phyloP scores from a whole-genome alignment of 2,797 vertebrate species.

The Acanthurus leucopareius region DNA sequence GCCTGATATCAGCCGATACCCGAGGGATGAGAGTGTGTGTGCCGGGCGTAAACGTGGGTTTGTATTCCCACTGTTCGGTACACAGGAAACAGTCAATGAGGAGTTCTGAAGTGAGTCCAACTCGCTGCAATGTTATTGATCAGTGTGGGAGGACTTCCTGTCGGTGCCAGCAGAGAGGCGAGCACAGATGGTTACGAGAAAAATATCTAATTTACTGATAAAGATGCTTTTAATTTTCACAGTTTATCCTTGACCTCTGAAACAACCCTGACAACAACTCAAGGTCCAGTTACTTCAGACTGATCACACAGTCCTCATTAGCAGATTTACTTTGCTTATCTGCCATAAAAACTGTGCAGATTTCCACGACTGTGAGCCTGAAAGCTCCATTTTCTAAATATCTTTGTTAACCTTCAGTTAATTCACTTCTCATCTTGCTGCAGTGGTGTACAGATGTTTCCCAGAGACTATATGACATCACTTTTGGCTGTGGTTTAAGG shows the following conservation, averaged over 20 bases:
- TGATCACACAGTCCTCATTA: neutral
- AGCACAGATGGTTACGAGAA: neutral
- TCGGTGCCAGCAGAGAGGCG: neutral
- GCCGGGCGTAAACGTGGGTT: neutral
- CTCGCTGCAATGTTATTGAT: conserved; percentile 50
- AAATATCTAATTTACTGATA: neutral
- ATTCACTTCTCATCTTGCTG: no score
- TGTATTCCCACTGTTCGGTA: conserved; percentile 33
- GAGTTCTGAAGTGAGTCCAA: conserved; percentile 34
- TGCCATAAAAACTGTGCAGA: no score
- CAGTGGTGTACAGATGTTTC: no score
- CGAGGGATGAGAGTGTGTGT: neutral
- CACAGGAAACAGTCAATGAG: conserved; percentile 57
- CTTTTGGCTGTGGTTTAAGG: no score
- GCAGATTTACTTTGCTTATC: neutral
- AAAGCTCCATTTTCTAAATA: no score
- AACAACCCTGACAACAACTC: no score
- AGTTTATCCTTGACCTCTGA: neutral
- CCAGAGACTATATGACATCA: no score
- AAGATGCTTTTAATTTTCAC: neutral
- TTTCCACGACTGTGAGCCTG: no score
- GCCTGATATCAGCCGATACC: neutral
- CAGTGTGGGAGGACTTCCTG: conserved; percentile 20
- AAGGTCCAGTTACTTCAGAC: neutral
- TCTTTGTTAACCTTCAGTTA: no score